These are phyloP conservation scores for Tachysurus vachellii DNA, from an alignment of 2,113 vertebrate genomes.

Conservation along the genomic window DNA sequence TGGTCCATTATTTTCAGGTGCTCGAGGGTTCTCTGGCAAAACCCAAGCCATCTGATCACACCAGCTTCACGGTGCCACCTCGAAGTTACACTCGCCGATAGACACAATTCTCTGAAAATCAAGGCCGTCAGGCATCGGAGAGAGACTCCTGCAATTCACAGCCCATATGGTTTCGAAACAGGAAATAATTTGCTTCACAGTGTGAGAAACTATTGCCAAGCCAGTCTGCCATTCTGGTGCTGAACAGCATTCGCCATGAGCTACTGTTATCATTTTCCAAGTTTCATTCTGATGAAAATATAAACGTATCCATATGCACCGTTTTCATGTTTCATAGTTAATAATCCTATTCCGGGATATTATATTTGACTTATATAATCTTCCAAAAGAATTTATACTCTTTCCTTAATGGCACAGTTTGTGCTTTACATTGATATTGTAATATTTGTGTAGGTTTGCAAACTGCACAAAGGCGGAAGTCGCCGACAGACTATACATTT, in stretches of 20 bases:
- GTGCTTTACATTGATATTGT: neutral
- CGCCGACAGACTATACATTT: neutral
- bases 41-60: conserved; percentile 31
- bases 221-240: conserved; percentile 42
- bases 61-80: conserved; percentile 30
- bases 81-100: conserved; percentile 4
- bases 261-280: conserved; percentile 1
- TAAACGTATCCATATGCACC: neutral
- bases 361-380: neutral
- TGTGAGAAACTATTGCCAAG: conserved; percentile 39
- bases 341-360: neutral
- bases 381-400: neutral
- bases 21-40: conserved; percentile 21
- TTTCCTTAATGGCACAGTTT: neutral
- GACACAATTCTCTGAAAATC: conserved; percentile 37
- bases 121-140: conserved; percentile 30
- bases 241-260: conserved; percentile 1
- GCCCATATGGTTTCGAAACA: conserved; percentile 47
- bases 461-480: neutral
- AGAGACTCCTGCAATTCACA: conserved; percentile 34
- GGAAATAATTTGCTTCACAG: conserved; percentile 45
- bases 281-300: neutral
- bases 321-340: neutral
- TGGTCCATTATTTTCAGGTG: conserved; percentile 25
- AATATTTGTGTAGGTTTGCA: neutral